Evolutionary conservation across 2,888 invertebrate genomes (phyloP), one percentile per base, ranked within the genome.

Genomic region (Drosophila infuscata): DNA sequence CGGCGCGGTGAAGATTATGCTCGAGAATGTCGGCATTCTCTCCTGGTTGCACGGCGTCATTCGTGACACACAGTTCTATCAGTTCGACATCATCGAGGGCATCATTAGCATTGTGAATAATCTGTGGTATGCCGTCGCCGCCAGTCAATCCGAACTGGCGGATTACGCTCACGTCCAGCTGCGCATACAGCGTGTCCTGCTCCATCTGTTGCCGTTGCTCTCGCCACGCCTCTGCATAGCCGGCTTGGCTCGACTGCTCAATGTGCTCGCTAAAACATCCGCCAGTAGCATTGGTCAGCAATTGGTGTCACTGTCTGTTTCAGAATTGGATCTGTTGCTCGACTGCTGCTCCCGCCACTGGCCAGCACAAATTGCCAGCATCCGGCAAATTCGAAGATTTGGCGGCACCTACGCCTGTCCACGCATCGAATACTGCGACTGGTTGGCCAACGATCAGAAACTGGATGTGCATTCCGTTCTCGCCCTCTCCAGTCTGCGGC

Each of bases 1-100:
- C 0, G 94, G 95, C 72, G 95, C 96, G 0, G 94, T 95, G 20
- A 94, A 95, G 76, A 94, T 96, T 59, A 93, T 97, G 79, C 94
- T 95, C 20, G 95, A 95, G 72, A 94, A 95, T 35, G 95, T 96
- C 81, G 96, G 96, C 0, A 92, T 98, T 2, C 87, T 97, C 35
- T 94, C 96, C 0, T 97, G 97, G 96, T 88, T 97, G 3, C 90
- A 92, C 53, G 92, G 93, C 36, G 89, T 94, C 3, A 83, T 94
- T 5, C 82, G 87, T 15, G 83, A 90, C 20, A 79, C 92, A 4
- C 92, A 93, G 67, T 93, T 92, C 67, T 91, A 91, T 82, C 92
- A 93, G 41, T 93, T 93, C 61, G 93, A 93, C 80, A 84, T 93
- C 12, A 92, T 93, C 46, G 93, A 93, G 67, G 92, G 91, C 20